Conservation (phyloP, 2,797 vertebrate genomes). For the Balearica regulorum region DNA sequence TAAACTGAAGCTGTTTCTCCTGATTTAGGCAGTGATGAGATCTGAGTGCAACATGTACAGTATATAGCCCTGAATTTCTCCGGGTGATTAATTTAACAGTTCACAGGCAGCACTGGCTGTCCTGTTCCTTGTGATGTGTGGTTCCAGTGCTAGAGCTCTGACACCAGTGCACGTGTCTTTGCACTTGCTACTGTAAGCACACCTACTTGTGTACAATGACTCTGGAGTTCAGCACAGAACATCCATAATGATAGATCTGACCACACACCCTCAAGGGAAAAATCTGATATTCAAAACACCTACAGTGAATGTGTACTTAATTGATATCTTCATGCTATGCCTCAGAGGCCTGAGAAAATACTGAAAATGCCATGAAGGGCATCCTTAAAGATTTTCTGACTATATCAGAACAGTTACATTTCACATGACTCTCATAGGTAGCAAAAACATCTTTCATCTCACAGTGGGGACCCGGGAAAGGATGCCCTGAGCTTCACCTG, state of each 20-base stretch:
- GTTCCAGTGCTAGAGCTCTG: not conserved
- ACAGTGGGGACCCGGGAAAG: not conserved
- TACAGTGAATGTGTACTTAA: not conserved
- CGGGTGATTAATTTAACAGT: not conserved
- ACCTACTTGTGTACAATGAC: not conserved
- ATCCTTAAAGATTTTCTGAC: not conserved
- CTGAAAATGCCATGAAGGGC: not conserved
- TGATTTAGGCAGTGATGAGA: not conserved
- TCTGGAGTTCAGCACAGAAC: not conserved
- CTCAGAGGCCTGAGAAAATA: not conserved
- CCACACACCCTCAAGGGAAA: not conserved
- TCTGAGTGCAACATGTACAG: too few relatives aligned
- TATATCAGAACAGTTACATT: rapidly evolving
- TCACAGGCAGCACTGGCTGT: not conserved
- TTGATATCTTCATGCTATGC: not conserved
- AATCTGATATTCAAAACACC: not conserved
- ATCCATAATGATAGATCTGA: rapidly evolving
- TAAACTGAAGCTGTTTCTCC: not conserved
- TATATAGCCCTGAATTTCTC: not conserved
- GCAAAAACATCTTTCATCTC: rapidly evolving
- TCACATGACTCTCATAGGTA: rapidly evolving
- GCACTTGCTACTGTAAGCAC: not conserved
- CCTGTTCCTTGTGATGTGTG: not conserved
- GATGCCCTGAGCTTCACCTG: not conserved
- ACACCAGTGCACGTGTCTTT: not conserved